Conservation (phyloP, 2,113 vertebrate species). For the Apus apus region DNA sequence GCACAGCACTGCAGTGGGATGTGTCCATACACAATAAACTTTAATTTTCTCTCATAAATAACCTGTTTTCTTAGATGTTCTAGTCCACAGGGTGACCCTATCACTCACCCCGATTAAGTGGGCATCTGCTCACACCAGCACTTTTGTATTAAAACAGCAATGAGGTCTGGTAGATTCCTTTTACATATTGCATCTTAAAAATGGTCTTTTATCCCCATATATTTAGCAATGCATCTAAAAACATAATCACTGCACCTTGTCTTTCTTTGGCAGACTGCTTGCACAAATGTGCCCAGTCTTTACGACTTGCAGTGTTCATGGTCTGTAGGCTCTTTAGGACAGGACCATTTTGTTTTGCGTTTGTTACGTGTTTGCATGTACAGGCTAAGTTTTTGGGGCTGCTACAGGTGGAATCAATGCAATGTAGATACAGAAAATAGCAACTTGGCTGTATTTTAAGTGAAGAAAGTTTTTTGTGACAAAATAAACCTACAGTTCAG, state of each 20-base stretch:
- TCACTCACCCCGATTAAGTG: neutral
- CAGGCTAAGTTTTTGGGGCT: neutral
- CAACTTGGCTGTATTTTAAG: neutral
- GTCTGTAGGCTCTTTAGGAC: neutral
- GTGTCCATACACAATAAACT: rapidly evolving
- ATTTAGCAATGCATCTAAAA: neutral
- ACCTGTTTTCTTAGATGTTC: neutral
- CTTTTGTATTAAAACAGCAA: neutral
- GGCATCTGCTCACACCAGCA: neutral
- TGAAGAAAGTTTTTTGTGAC: neutral
- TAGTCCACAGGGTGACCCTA: neutral
- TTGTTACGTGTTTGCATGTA: neutral
- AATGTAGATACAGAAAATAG: neutral
- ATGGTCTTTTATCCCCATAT: neutral
- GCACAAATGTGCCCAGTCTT: neutral
- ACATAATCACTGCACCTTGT: neutral
- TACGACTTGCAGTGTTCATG: neutral
- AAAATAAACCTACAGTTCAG: neutral
- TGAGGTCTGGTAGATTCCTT: neutral
- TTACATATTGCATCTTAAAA: neutral
- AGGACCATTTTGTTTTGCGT: neutral
- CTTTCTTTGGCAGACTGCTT: neutral
- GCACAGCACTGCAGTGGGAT: neutral
- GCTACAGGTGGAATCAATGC: neutral
- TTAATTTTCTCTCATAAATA: neutral